Evolutionary conservation across 1,140 invertebrate genomes (phyloP).

Genomic region (Eciton burchellii): DNA sequence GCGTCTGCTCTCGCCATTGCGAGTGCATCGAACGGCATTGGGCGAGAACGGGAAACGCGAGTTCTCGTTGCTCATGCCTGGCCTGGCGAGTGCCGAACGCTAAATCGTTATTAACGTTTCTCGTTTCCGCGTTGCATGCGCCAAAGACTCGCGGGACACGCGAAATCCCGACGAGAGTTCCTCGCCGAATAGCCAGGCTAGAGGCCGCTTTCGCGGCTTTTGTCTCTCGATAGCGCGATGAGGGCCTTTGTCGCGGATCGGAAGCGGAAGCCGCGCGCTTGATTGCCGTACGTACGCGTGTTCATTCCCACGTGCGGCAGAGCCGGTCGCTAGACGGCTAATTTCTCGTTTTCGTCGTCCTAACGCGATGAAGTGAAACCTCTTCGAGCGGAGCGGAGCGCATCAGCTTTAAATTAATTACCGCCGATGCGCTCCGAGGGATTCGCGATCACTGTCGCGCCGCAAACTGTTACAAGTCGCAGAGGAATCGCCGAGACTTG

Average conservation of each 20-base stretch:
- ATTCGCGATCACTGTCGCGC: constrained; percentile 21
- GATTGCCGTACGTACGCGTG: constrained; percentile 26
- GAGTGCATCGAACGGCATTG: no score
- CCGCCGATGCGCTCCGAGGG: constrained; percentile 13
- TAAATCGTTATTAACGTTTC: no score
- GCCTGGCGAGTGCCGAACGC: no score
- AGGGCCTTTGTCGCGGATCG: constrained; percentile 37
- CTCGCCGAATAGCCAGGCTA: no score
- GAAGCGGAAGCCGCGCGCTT: neutral
- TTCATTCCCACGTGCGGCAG: neutral
- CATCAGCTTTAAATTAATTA: constrained; percentile 50
- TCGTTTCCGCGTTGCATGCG: no score
- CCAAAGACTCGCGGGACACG: no score
- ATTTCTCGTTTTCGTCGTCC: constrained; percentile 40
- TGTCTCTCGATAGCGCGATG: constrained; percentile 10
- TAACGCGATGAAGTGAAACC: constrained; percentile 36
- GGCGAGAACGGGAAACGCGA: no score
- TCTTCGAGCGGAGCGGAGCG: neutral
- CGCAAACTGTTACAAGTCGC: constrained; percentile 25
- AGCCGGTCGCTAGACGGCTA: constrained; percentile 19
- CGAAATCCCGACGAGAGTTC: no score
- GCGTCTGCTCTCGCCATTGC: no score
- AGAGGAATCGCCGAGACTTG: constrained; percentile 21
- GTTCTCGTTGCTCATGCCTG: no score
- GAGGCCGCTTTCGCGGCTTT: no score